Evolutionary conservation across 1,140 invertebrate genomes (phyloP), one percentile per base, ranked within the genome.

Genomic region (Aphelenchoides besseyi): DNA sequence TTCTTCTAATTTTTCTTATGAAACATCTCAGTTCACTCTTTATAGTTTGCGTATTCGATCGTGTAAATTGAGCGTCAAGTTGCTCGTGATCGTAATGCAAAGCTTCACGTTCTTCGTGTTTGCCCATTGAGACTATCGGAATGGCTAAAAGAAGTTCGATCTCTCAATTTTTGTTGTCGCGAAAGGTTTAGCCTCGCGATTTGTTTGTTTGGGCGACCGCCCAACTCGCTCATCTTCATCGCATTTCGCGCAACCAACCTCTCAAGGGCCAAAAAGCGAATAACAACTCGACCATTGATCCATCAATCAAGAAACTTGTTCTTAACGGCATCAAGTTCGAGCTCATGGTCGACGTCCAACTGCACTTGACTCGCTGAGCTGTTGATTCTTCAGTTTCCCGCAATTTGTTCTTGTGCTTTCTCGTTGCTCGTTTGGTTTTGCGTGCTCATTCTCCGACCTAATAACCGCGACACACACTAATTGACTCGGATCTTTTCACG

Each of bases 91-190:
- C 41, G 41, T 48, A 48, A 48, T 16, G 41, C 41, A 48, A 48
- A 48, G 41, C 41, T 48, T 48, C 41, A 48, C 41, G 41, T 48
- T 48, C 41, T 48, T 48, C 41, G 12, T 48, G 41, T 48, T 48
- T 48, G 41, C 41, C 23, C n/a, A n/a, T n/a, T n/a, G n/a, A n/a
- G n/a, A n/a, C n/a, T n/a, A n/a, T n/a, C n/a, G n/a, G 12, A 12
- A 23, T 23, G 12, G 41, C 41, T 12, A 12, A 23, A 23, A 23
- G 41, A 16, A 12, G 41, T 48, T 48, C 41, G 41, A 48, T 23
- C 12, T 48, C 41, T 48, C 41, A 23, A 48, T 48, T 48, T 23
- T 23, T 12, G 12, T 23, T 12, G 12, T 48, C 41, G 41, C 41
- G 41, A 23, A 48, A 48, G n/a, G 41, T 48, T 48, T 48, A 48